Conservation (phyloP, 2,113 vertebrate genomes). For the Erythrocercus mccallii region DNA sequence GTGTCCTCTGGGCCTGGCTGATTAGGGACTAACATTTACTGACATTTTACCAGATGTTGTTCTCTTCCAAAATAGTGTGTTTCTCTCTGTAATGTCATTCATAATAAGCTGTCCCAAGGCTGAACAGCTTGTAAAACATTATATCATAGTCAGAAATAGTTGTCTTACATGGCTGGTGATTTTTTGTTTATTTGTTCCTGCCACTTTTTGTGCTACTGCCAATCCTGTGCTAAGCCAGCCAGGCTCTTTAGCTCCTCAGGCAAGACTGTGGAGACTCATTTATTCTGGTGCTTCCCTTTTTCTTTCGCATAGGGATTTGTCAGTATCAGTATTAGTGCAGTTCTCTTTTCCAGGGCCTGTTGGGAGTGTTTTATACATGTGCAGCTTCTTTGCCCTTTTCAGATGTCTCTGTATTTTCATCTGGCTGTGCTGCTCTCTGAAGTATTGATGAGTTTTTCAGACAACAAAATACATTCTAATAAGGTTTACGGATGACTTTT, state of each 20-base stretch:
- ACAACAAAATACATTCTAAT: neutral
- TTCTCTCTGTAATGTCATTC: neutral
- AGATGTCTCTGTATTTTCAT: neutral
- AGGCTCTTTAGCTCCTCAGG: neutral
- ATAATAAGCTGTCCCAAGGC: neutral
- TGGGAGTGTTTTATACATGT: accelerated
- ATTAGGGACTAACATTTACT: neutral
- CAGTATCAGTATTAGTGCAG: neutral
- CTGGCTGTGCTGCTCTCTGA: neutral
- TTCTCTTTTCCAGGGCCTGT: neutral
- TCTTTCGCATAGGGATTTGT: neutral
- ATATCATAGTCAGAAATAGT: neutral
- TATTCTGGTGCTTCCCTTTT: constrained; percentile 39
- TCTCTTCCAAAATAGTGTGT: neutral
- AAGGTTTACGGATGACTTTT: neutral
- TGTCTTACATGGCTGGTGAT: neutral
- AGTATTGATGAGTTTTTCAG: neutral
- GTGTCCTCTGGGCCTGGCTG: neutral
- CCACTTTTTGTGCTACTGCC: neutral
- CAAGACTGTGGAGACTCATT: neutral
- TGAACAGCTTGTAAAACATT: neutral
- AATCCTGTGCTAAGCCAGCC: neutral
- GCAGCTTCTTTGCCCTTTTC: neutral
- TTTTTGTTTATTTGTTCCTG: neutral
- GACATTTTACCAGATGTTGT: neutral